These are phyloP conservation scores for Capitulum mitella DNA, from an alignment of 2,888 invertebrate species.

Conservation along the genomic window DNA sequence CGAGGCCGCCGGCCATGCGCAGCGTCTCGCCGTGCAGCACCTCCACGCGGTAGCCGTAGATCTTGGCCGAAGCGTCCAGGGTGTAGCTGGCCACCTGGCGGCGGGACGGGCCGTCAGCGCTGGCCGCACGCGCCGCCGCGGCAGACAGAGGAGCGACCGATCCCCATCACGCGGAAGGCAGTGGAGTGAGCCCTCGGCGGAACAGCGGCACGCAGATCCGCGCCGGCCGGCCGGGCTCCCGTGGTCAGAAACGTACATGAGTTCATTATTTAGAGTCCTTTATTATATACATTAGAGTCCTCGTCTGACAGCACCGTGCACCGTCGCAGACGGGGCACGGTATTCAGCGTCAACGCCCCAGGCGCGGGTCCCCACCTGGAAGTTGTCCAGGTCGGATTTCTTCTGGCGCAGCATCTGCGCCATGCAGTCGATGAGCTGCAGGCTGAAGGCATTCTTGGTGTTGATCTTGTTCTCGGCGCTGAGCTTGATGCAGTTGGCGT, in stretches of 20 bases:
- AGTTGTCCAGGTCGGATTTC: conserved; percentile 59
- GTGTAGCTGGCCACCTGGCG: conserved; percentile 71
- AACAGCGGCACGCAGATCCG: no score
- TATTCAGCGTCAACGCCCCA: no score
- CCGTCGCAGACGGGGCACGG: no score
- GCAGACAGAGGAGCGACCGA: no score
- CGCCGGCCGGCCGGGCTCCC: background rate
- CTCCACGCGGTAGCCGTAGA: conserved; percentile 80
- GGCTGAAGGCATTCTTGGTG: conserved; percentile 78
- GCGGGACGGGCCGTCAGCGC: background rate
- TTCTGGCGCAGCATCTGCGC: conserved; percentile 63
- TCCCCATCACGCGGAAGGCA: no score
- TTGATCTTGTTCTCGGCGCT: conserved; percentile 69
- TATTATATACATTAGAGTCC: no score
- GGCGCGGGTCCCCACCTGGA: conserved; percentile 42
- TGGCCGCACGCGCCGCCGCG: no score
- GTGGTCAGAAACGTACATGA: background rate
- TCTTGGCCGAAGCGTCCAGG: conserved; percentile 78
- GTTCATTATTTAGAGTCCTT: no score
- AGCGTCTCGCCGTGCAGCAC: conserved; percentile 70
- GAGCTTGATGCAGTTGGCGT: conserved; percentile 67
- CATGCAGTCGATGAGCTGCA: conserved; percentile 80
- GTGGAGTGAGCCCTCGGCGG: no score
- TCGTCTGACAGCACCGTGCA: no score
- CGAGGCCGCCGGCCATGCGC: conserved; percentile 64